Conservation (phyloP, 1,140 invertebrate genomes). For the Papilio polyxenes region DNA sequence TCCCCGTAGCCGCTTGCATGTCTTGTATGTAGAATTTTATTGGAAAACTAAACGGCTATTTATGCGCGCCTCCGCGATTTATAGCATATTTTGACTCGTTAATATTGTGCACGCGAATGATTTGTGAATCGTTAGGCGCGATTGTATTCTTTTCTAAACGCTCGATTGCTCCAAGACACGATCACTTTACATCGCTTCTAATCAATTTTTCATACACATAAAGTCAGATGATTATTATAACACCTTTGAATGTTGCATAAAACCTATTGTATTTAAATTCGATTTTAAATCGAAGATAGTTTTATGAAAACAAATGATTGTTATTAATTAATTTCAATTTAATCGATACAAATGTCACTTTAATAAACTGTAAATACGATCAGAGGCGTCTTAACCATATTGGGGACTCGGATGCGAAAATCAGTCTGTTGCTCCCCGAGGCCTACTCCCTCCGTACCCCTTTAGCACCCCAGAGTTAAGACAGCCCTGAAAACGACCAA, state of each 20-base stretch:
- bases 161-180: conserved; percentile 24
- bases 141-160: conserved; percentile 28
- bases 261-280: not conserved
- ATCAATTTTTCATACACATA: conserved; percentile 13
- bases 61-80: conserved; percentile 40
- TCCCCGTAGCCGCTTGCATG: conserved; percentile 61
- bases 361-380: not conserved
- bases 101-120: conserved; percentile 39
- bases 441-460: too few species aligned
- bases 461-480: too few species aligned
- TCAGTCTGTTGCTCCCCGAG: too few species aligned
- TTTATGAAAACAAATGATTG: too few species aligned
- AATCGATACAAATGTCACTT: not conserved
- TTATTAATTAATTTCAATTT: too few species aligned
- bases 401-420: too few species aligned
- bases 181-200: conserved; percentile 9
- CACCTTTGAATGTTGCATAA: not conserved
- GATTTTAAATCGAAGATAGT: not conserved
- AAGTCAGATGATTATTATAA: not conserved
- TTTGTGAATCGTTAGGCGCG: conserved; percentile 36
- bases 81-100: conserved; percentile 44
- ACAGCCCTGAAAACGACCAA: too few species aligned
- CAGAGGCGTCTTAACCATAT: too few species aligned
- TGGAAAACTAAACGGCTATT: conserved; percentile 50
- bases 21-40: conserved; percentile 49